Conservation (phyloP, 2,888 invertebrate genomes). For the Drosophila hawaiiensis region DNA sequence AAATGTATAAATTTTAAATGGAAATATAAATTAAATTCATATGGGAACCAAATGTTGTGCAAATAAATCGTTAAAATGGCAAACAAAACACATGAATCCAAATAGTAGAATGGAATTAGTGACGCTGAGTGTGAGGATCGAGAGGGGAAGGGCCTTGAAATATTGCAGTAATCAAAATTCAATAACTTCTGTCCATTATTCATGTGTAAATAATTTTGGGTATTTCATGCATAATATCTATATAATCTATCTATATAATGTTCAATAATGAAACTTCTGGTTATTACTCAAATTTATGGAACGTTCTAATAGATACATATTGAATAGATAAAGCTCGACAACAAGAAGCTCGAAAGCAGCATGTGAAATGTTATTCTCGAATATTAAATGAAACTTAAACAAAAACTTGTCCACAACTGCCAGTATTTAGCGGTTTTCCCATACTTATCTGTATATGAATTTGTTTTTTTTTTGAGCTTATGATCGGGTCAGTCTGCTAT, state of each 20-base stretch:
- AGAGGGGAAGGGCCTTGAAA: constrained; percentile 21
- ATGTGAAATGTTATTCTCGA: constrained; percentile 12
- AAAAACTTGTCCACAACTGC: constrained; percentile 17
- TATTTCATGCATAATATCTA: constrained; percentile 29
- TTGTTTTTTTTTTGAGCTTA: not conserved
- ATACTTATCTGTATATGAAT: constrained; percentile 2
- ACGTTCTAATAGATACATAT: constrained; percentile 1
- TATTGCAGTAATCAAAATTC: constrained; percentile 67
- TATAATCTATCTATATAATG: constrained; percentile 29
- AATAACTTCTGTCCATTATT: constrained; percentile 50
- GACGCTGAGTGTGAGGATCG: not conserved
- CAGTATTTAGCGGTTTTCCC: constrained; percentile 46
- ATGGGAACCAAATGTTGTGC: constrained; percentile 77
- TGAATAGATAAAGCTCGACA: not conserved
- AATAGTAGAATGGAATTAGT: constrained; percentile 18
- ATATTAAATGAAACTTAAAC: constrained; percentile 10
- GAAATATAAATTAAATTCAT: constrained; percentile 80
- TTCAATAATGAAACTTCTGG: constrained; percentile 7
- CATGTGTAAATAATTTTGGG: constrained; percentile 38
- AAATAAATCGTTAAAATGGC: constrained; percentile 79
- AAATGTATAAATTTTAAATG: constrained; percentile 74
- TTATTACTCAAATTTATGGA: constrained; percentile 25
- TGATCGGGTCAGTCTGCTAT: constrained; percentile 49
- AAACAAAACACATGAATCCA: constrained; percentile 62
- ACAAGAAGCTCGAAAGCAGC: not conserved